phyloP scores from a whole-genome alignment of 2,113 vertebrate genomes.

The Mesocricetus auratus region DNA sequence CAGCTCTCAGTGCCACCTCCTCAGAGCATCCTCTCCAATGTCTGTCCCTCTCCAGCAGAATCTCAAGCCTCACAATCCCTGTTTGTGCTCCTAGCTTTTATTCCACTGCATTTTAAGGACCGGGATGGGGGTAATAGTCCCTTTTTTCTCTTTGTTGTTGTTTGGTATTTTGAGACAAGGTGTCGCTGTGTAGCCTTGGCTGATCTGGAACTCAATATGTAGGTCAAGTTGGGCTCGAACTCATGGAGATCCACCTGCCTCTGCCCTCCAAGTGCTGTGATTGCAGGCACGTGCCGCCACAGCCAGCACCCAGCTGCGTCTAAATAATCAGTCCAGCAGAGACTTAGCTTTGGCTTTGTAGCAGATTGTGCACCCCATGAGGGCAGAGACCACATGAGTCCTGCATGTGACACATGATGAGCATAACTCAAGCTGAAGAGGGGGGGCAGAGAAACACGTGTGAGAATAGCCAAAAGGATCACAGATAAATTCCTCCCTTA shows the following conservation, averaged over 20 bases:
- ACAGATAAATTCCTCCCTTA: background rate
- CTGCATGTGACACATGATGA: background rate
- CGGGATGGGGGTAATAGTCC: background rate
- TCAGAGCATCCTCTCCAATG: background rate
- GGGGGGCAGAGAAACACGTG: background rate
- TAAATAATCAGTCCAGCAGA: slow-evolving; percentile 37
- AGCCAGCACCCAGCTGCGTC: background rate
- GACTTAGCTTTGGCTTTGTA: background rate
- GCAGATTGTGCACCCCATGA: fast-evolving
- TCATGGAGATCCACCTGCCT: background rate
- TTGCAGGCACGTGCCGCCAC: background rate
- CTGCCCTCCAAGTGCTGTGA: background rate
- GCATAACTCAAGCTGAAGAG: background rate
- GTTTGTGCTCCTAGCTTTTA: background rate
- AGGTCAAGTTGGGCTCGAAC: background rate
- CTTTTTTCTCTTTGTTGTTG: background rate
- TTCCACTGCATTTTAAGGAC: background rate
- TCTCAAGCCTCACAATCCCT: background rate
- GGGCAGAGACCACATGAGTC: background rate
- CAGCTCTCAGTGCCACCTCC: background rate
- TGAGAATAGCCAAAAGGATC: background rate
- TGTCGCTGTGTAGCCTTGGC: background rate
- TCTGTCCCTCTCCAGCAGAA: background rate
- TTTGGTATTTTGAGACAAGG: background rate
- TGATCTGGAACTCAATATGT: background rate